Evolutionary conservation across 2,888 invertebrate species (phyloP), one percentile per base, ranked within the genome.

Genomic region (Caenorhabditis sp.): DNA sequence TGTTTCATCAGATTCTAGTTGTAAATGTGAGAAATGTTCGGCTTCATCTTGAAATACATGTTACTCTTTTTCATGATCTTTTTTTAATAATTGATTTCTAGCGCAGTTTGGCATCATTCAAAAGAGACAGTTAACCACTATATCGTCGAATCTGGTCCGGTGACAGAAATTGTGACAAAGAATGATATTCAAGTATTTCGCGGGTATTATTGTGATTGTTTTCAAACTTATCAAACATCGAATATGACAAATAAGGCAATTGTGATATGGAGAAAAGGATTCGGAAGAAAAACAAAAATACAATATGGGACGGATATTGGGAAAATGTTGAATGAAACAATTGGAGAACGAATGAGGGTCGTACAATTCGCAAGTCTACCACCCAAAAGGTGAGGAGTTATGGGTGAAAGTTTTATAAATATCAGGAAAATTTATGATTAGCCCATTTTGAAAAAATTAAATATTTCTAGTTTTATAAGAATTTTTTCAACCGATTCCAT

Each of bases 231-330:
- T 63, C 68, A 62, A 52, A 67, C 59, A 52, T 59, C 65, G 23
- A 69, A 68, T 23, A 58, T 59, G 2, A 60, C 7, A 43, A 43
- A 56, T 10, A 57, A 63, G 27, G 80, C 79, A 31, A 63, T 82
- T 7, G 73, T 73, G n/a, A 78, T 82, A 49, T 82, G 82, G 82
- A 74, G 80, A 21, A 82, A 82, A 56, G 80, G 80, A 17, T 82
- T 79, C 53, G 82, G 80, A 43, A 75, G 73, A 23, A 73, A 75
- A 38, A 75, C 73, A 26, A 69, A 70, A 17, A 56, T 80, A 14
- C 75, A 75, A 56, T 68, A 64, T 43, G 77, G 79, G 2, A 64
- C 62, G 8, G 60, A 73, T 52, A 57, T 80, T 0, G 49, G 68
- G 1, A 75, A 76, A 60, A 70, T 77, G 66, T 27, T 67, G 1